Evolutionary conservation across 2,888 invertebrate genomes (phyloP), one percentile per base, ranked within the genome.

Genomic region (Meghimatium bilineatum): DNA sequence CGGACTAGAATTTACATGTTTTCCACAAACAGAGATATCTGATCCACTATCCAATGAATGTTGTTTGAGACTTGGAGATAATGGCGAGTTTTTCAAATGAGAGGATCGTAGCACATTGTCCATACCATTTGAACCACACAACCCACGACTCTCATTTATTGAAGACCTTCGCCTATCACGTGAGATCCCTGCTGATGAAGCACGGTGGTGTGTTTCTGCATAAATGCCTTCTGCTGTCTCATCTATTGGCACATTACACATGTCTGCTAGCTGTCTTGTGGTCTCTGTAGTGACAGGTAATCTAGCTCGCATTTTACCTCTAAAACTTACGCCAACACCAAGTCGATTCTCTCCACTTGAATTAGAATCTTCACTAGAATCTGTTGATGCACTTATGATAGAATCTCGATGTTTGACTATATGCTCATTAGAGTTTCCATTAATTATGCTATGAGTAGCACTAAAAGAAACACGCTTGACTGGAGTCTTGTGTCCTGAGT

Each of bases 401-500:
- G 91, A 92, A 84, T 92, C 91, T 29, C 91, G 80, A 83, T 92
- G 91, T 34, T 89, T 86, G 36, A 90, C 85, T 0, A 86, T 86
- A 76, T 90, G 90, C 80, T 90, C 90, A 6, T 88, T 88, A 14
- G 86, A 86, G 82, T 91, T 90, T 8, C 88, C 88, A 83, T 90
- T 89, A 63, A 91, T 92, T 63, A 91, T 90, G 85, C 90, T 89
- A 84, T 90, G 91, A n/a, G 91, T 92, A 71, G 90, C 91, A 85
- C 92, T 92, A 83, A 91, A 91, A 44, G 92, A 92, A 32, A 91
- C 92, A 36, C 92, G 89, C 82, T 92, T 92, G 20, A 91, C 91
- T 29, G 90, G 91, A 2, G 89, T 88, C 84, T 89, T 91, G 75
- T 90, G 89, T 29, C 87, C 80, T 29, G 85, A 80, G 36, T 84